Evolutionary conservation across 2,888 invertebrate genomes (phyloP).

Genomic region (Amphipoea lucens): DNA sequence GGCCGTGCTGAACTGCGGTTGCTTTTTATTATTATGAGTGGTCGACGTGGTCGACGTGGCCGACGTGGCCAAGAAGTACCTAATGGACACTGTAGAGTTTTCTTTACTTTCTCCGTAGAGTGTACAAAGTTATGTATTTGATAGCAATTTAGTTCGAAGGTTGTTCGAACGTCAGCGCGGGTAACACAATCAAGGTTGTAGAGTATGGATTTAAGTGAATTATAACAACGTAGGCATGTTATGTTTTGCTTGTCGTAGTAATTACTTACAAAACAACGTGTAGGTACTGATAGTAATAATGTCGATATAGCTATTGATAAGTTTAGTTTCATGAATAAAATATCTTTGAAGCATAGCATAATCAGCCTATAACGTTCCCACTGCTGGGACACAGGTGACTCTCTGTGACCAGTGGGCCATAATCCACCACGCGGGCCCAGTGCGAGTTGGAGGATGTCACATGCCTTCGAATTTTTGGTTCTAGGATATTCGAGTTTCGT

Average conservation of each 20-base stretch:
- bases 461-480: background rate
- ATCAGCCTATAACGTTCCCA: background rate
- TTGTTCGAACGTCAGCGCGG: conserved; percentile 46
- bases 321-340: conserved; percentile 2
- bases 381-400: background rate
- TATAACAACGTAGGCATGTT: conserved; percentile 46
- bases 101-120: conserved; percentile 63
- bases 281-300: conserved; percentile 5
- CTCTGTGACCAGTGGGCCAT: background rate
- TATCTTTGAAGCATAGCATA: background rate
- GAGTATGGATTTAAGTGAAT: conserved; percentile 55
- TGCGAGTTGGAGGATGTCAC: background rate
- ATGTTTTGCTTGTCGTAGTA: conserved; percentile 40
- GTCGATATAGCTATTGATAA: conserved; percentile 6
- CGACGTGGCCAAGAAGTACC: conserved; percentile 59
- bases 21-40: conserved; percentile 78
- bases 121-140: conserved; percentile 48
- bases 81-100: conserved; percentile 67
- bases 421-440: background rate
- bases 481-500: background rate
- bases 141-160: conserved; percentile 58
- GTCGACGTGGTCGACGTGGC: conserved; percentile 19
- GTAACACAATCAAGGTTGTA: conserved; percentile 52
- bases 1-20: conserved; percentile 69
- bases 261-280: conserved; percentile 31